A percentile compares a stretch with the other conserved stretches of the same genome.
These are phyloP conservation scores for Spodoptera littoralis DNA, from an alignment of 2,888 invertebrate species.

Conservation along the genomic window DNA sequence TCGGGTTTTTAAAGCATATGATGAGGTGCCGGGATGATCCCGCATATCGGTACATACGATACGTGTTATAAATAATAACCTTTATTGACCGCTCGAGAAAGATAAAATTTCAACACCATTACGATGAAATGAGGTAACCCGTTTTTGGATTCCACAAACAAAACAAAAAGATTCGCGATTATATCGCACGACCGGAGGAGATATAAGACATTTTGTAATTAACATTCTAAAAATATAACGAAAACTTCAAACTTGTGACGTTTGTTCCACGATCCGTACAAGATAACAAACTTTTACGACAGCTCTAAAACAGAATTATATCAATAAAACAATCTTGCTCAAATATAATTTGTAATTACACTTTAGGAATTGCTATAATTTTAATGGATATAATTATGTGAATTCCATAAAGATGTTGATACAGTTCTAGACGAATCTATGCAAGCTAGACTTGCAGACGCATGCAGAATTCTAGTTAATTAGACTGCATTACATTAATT, in stretches of 20 bases:
- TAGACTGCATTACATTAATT: conserved; percentile 8
- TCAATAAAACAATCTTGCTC: conserved; percentile 11
- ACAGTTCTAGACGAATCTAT: conserved; percentile 10
- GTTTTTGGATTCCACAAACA: conserved; percentile 36
- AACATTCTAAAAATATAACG: neutral
- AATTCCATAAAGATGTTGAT: conserved; percentile 2
- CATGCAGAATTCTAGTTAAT: conserved; percentile 21
- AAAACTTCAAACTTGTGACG: neutral
- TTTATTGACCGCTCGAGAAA: conserved; percentile 52
- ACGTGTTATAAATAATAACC: conserved; percentile 48
- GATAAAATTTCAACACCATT: conserved; percentile 48
- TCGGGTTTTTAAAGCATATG: conserved; percentile 4
- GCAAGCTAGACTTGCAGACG: conserved; percentile 20
- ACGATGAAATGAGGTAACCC: conserved; percentile 56
- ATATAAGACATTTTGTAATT: neutral
- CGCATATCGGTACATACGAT: conserved; percentile 42
- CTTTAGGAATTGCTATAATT: conserved; percentile 7
- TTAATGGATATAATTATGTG: neutral
- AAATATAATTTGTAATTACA: neutral
- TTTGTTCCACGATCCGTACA: neutral
- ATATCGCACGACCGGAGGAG: neutral
- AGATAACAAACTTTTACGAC: conserved; percentile 14
- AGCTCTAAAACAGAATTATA: conserved; percentile 1
- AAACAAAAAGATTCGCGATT: conserved; percentile 24
- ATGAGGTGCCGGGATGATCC: conserved; percentile 49